Conservation (phyloP, 2,888 invertebrate species). For the Dynastes hyllus region DNA sequence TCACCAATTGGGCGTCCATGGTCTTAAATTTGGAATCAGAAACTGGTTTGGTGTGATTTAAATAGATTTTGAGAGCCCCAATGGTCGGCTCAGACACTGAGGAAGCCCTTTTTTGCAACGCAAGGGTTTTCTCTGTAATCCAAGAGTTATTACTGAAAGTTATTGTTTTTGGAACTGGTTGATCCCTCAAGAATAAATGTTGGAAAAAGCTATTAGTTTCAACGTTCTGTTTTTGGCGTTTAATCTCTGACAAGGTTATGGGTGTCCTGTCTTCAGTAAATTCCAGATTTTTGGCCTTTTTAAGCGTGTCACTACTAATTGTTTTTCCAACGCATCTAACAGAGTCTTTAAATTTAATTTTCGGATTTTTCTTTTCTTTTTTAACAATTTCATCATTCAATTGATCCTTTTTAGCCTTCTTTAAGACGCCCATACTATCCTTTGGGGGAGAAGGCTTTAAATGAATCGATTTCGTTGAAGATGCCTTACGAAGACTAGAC, state of each 20-base stretch:
- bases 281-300: conserved; percentile 59
- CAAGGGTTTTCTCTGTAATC: conserved; percentile 80
- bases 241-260: conserved; percentile 71
- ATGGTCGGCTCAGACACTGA: conserved; percentile 71
- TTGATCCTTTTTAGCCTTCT: conserved; percentile 67
- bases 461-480: conserved; percentile 7
- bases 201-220: conserved; percentile 81
- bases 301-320: conserved; percentile 62
- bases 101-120: conserved; percentile 73
- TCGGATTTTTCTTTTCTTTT: conserved; percentile 60
- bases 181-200: conserved; percentile 78
- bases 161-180: conserved; percentile 60
- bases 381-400: conserved; percentile 65
- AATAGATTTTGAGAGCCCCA: conserved; percentile 77
- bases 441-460: conserved; percentile 43
- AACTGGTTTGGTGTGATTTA: conserved; percentile 81
- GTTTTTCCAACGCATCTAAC: conserved; percentile 62
- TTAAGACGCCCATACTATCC: conserved; percentile 59
- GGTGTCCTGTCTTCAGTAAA: conserved; percentile 47
- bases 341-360: conserved; percentile 25
- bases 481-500: not conserved
- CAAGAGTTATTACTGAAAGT: conserved; percentile 72
- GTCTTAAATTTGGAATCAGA: conserved; percentile 82
- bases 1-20: conserved; percentile 73
- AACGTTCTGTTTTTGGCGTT: conserved; percentile 75